A percentile compares a stretch with the other conserved stretches of the same genome.
These are phyloP conservation scores for Cephonodes hylas DNA, from an alignment of 2,888 invertebrate species.

Conservation along the genomic window DNA sequence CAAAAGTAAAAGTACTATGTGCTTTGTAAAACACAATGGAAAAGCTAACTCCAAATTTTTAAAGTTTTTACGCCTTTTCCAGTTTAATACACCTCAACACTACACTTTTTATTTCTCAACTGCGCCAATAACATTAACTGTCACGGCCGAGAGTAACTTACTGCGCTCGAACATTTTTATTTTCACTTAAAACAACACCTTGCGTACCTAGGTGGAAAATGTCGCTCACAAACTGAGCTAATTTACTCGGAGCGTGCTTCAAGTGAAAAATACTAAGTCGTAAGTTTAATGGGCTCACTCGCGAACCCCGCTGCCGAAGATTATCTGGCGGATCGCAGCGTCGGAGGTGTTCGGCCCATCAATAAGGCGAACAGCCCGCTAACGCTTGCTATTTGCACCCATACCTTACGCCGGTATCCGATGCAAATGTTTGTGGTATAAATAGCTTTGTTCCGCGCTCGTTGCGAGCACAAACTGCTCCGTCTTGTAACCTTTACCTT, in stretches of 20 bases:
- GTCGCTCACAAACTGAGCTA: neutral
- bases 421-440: slow-evolving; percentile 7
- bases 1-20: too few relatives aligned
- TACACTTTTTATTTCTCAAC: neutral
- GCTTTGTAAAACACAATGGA: too few relatives aligned
- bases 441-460: slow-evolving; percentile 6
- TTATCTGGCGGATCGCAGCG: neutral
- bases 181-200: slow-evolving; percentile 4
- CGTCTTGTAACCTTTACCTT: slow-evolving; percentile 8
- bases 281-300: neutral
- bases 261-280: neutral
- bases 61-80: too few relatives aligned
- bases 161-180: neutral
- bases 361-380: neutral
- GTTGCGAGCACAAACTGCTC: neutral
- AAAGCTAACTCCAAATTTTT: too few relatives aligned
- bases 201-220: neutral
- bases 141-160: neutral
- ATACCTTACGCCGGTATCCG: neutral
- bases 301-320: slow-evolving; percentile 2
- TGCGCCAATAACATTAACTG: neutral
- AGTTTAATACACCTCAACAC: neutral
- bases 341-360: neutral
- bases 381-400: neutral
- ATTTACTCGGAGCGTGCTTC: neutral